phyloP scores from a whole-genome alignment of 92 coral and sea anemone genomes.

The Porites lobata region DNA sequence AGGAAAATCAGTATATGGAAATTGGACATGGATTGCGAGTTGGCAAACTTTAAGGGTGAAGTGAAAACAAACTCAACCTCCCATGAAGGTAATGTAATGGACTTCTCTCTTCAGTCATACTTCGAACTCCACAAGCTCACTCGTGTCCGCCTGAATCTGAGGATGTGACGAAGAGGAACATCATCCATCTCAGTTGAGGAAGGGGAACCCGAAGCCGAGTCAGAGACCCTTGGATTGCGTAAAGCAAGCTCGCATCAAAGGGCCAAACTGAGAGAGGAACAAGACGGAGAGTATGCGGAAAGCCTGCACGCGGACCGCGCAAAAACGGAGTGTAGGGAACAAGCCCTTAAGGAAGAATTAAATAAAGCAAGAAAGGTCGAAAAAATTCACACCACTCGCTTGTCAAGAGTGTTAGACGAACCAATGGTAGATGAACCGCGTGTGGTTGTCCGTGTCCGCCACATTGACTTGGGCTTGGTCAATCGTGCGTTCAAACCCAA shows the following conservation, averaged over 20 bases:
- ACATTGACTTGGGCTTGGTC: too few species aligned
- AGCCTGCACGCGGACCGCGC: conserved; percentile 4
- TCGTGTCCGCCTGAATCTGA: conserved; percentile 49
- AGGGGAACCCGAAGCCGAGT: conserved; percentile 1
- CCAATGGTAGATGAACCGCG: too few species aligned
- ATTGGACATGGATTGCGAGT: conserved; percentile 6
- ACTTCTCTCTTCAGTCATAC: conserved; percentile 36
- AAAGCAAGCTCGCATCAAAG: conserved; percentile 12
- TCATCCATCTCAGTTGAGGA: background rate
- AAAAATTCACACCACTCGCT: too few species aligned
- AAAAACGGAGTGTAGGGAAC: background rate
- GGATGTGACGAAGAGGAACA: background rate
- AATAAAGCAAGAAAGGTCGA: too few species aligned
- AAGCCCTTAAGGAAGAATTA: conserved; percentile 3
- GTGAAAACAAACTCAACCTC: too few species aligned
- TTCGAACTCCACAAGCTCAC: conserved; percentile 46
- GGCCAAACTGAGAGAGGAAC: conserved; percentile 15
- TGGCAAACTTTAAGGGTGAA: too few species aligned
- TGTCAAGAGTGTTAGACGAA: too few species aligned
- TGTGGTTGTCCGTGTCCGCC: too few species aligned
- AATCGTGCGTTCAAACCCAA: too few species aligned
- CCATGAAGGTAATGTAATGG: conserved; percentile 12
- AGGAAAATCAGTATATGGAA: conserved; percentile 9
- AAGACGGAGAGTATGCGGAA: conserved; percentile 13
- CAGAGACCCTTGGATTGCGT: background rate